Conservation (phyloP, 2,797 vertebrate genomes). For the Xiphophorus birchmanni region DNA sequence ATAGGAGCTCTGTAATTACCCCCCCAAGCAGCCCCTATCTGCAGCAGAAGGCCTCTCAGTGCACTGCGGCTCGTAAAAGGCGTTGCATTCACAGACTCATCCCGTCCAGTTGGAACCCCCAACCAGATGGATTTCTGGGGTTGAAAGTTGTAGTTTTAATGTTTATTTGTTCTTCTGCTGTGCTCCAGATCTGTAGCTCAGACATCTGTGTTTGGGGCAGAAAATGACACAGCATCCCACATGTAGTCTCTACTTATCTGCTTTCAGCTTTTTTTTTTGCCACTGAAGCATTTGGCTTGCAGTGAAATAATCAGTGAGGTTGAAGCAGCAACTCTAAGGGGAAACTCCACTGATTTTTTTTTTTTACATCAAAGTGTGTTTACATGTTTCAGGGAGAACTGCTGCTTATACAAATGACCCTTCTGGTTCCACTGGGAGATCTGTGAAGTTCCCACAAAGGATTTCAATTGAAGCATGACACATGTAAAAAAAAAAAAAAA, state of each 20-base stretch:
- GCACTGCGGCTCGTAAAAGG: conserved; percentile 22
- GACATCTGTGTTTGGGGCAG: conserved; percentile 21
- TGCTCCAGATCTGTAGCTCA: conserved; percentile 30
- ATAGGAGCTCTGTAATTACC: conserved; percentile 66
- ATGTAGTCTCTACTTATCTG: conserved; percentile 43
- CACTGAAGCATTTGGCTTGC: conserved; percentile 7
- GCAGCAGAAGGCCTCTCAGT: conserved; percentile 28
- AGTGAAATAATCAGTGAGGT: conserved; percentile 22
- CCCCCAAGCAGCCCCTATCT: conserved; percentile 26
- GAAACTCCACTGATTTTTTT: conserved; percentile 9
- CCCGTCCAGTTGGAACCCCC: background rate
- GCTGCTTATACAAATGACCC: background rate
- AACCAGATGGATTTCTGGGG: conserved; percentile 38
- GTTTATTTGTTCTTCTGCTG: background rate
- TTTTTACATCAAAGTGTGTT: conserved; percentile 29
- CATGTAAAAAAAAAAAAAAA: background rate
- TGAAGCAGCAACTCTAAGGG: conserved; percentile 24
- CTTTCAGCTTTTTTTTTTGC: conserved; percentile 25
- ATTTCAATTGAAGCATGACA: background rate
- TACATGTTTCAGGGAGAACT: background rate
- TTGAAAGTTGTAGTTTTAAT: conserved; percentile 38
- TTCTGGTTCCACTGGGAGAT: conserved; percentile 3
- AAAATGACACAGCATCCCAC: conserved; percentile 36
- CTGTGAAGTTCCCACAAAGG: conserved; percentile 1
- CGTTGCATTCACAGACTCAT: conserved; percentile 22